Evolutionary conservation across 2,113 vertebrate genomes (phyloP).

Genomic region (Tenrec ecaudatus): DNA sequence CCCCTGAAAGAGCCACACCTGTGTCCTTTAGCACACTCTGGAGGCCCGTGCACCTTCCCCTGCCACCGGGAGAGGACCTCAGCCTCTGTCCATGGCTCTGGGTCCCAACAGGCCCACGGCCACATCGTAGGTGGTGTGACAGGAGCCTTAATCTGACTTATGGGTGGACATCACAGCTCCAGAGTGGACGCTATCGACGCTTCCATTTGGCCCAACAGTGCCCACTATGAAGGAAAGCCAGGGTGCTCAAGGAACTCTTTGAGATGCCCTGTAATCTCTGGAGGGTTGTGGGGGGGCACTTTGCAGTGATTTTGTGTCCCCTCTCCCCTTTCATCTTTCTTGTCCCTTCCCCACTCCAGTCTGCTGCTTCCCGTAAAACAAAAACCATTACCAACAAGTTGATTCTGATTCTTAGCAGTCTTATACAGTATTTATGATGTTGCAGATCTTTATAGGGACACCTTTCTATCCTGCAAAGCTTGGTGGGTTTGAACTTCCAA

Average conservation of each 20-base stretch:
- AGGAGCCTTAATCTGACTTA: too few relatives aligned
- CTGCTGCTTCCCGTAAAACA: not conserved
- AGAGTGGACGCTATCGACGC: too few relatives aligned
- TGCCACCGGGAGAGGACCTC: rapidly evolving
- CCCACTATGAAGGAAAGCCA: not conserved
- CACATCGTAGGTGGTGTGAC: too few relatives aligned
- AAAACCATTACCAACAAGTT: too few relatives aligned
- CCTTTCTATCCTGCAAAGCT: too few relatives aligned
- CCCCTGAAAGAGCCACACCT: rapidly evolving
- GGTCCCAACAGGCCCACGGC: not conserved
- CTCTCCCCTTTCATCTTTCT: not conserved
- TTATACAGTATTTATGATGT: too few relatives aligned
- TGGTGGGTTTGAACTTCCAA: too few relatives aligned
- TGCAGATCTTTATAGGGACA: too few relatives aligned
- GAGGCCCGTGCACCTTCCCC: not conserved
- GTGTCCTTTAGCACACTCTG: rapidly evolving
- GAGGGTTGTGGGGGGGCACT: not conserved
- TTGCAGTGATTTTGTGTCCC: not conserved
- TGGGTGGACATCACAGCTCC: not conserved
- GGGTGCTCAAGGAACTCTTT: not conserved
- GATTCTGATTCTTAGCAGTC: too few relatives aligned
- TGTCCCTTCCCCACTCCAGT: not conserved
- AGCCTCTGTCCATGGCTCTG: not conserved
- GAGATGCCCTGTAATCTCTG: not conserved
- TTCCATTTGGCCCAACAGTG: not conserved